Evolutionary conservation across 2,888 invertebrate species (phyloP).

Genomic region (Linyphia triangularis): DNA sequence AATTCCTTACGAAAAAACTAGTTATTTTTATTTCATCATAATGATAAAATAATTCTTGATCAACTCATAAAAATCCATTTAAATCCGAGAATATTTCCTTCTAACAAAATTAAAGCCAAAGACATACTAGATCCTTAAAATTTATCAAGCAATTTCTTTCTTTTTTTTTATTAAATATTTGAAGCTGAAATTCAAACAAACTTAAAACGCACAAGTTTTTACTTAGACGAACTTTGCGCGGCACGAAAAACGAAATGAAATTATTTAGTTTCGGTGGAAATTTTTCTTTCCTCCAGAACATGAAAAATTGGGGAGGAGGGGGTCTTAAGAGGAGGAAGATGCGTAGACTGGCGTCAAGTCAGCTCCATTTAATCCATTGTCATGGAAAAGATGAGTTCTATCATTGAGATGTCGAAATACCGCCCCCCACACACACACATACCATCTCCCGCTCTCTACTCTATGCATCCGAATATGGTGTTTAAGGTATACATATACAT

Average conservation of each 20-base stretch:
- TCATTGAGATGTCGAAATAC: constrained; percentile 11
- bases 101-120: too few species aligned
- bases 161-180: too few species aligned
- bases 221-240: too few species aligned
- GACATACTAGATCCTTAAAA: too few species aligned
- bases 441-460: not conserved
- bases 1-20: too few species aligned
- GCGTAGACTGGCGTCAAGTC: constrained; percentile 50
- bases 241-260: constrained; percentile 7
- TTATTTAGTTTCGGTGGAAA: constrained; percentile 41
- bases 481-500: not conserved
- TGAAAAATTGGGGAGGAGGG: not conserved
- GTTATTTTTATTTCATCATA: too few species aligned
- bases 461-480: not conserved
- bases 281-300: constrained; percentile 32
- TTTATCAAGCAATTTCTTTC: too few species aligned
- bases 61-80: too few species aligned
- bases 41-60: too few species aligned
- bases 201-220: too few species aligned
- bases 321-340: not conserved
- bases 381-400: constrained; percentile 54
- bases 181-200: too few species aligned
- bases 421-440: constrained; percentile 13
- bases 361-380: constrained; percentile 68
- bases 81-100: too few species aligned